Evolutionary conservation across 2,113 vertebrate genomes (phyloP), one percentile per base, ranked within the genome.

Genomic region (Erythrocercus mccallii): DNA sequence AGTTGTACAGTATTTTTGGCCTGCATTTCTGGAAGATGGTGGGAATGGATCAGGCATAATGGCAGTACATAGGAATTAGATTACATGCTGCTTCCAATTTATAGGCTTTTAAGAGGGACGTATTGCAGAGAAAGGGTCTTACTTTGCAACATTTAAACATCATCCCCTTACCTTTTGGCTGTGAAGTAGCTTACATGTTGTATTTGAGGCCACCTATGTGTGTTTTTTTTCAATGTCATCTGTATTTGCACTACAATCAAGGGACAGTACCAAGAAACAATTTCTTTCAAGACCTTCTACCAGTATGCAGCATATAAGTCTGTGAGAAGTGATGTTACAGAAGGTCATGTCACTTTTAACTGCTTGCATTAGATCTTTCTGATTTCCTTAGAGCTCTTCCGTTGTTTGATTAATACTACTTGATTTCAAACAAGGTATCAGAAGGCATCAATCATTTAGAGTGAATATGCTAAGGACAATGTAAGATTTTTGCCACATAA

Each of bases 281-380:
- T 92, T 98, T 97, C 90, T 96, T 97, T 97, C 88, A 96, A 97
- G 97, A 96, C 88, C 87, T 97, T 97, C 95, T 88, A 96, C 95
- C 88, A 76, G 94, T 97, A 90, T 97, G 97, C 97, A 96, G 98
- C 98, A 97, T 98, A 90, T 98, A 97, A 98, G 98, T 98, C 98
- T 98, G 98, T 99, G 98, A 99, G 98, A 98, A 98, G 99, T 99
- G 98, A 99, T 98, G 98, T 99, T 99, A 99, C 98, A 99, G 99
- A 99, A 99, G 99, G 99, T 99, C 99, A 98, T 98, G 98, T 99
- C 98, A 99, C 98, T 99, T 99, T 98, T 99, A 99, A 99, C 98
- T 99, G 98, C 98, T 98, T 99, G 98, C 98, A 98, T 99, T 98
- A 99, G 98, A 99, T 98, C 98, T 98, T 98, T 98, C 98, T 99